These are phyloP conservation scores for Solea senegalensis DNA, from an alignment of 2,113 vertebrate genomes.

Conservation along the genomic window DNA sequence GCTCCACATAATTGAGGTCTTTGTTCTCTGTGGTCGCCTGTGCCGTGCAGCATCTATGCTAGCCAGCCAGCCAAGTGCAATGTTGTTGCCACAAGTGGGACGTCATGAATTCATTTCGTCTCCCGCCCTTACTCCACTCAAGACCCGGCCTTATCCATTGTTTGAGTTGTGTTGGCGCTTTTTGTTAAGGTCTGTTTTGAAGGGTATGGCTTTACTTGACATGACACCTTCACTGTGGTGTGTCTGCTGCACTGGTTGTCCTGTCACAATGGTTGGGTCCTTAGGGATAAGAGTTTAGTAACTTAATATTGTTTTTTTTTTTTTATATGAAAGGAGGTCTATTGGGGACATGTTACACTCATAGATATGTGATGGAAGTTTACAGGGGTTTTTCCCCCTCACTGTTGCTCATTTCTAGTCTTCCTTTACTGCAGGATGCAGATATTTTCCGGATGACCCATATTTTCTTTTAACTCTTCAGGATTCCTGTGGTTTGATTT, in stretches of 20 bases:
- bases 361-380: background rate
- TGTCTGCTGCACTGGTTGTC: background rate
- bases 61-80: conserved; percentile 29
- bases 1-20: conserved; percentile 74
- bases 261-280: background rate
- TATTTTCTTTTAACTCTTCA: conserved; percentile 1
- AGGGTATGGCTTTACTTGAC: conserved; percentile 21
- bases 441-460: background rate
- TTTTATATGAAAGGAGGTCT: background rate
- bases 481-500: conserved; percentile 15
- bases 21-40: conserved; percentile 69
- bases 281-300: background rate
- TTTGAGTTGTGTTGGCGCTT: conserved; percentile 32
- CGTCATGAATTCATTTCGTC: conserved; percentile 39
- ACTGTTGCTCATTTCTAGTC: background rate
- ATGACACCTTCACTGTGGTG: background rate
- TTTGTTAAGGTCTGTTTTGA: conserved; percentile 17
- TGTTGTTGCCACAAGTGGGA: conserved; percentile 47
- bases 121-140: conserved; percentile 21
- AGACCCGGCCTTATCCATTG: conserved; percentile 51
- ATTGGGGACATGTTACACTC: background rate
- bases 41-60: conserved; percentile 36
- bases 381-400: background rate
- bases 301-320: background rate
- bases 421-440: conserved; percentile 1